Evolutionary conservation across 2,113 vertebrate genomes (phyloP).

Genomic region (Paratilapia polleni): DNA sequence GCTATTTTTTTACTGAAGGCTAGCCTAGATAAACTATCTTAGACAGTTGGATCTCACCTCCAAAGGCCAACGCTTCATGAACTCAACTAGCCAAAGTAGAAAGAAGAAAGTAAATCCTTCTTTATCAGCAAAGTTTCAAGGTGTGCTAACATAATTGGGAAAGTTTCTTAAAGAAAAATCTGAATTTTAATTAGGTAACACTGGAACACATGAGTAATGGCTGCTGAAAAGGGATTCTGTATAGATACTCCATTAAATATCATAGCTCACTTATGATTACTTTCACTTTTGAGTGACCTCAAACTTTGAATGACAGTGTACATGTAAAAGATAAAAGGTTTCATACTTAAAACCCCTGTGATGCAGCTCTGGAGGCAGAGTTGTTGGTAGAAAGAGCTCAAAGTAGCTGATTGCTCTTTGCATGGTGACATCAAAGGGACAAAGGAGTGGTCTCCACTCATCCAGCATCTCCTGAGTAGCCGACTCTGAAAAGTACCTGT

Average conservation of each 20-base stretch:
- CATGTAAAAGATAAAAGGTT: background rate
- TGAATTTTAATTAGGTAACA: background rate
- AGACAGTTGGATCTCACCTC: background rate
- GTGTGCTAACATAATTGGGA: background rate
- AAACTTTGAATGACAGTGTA: background rate
- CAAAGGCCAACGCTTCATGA: background rate
- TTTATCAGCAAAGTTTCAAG: background rate
- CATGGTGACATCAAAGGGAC: slow-evolving; percentile 98
- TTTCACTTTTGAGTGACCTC: background rate
- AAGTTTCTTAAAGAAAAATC: background rate
- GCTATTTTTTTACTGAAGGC: background rate
- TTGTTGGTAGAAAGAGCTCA: slow-evolving; percentile 96
- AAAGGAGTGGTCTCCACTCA: slow-evolving; percentile 96
- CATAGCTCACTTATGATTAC: background rate
- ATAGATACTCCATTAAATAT: background rate
- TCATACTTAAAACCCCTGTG: slow-evolving; percentile 94
- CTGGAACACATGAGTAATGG: background rate
- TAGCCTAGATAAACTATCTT: background rate
- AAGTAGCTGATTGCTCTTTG: slow-evolving; percentile 97
- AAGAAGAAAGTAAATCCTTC: background rate
- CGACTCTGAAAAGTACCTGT: slow-evolving; percentile 92
- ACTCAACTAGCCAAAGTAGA: background rate
- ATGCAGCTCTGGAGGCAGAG: slow-evolving; percentile 93
- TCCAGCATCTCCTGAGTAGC: slow-evolving; percentile 95
- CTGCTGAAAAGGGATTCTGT: too few species aligned